Evolutionary conservation across 2,888 invertebrate species (phyloP), one percentile per base, ranked within the genome.

Genomic region (Xanthorhoe designata): DNA sequence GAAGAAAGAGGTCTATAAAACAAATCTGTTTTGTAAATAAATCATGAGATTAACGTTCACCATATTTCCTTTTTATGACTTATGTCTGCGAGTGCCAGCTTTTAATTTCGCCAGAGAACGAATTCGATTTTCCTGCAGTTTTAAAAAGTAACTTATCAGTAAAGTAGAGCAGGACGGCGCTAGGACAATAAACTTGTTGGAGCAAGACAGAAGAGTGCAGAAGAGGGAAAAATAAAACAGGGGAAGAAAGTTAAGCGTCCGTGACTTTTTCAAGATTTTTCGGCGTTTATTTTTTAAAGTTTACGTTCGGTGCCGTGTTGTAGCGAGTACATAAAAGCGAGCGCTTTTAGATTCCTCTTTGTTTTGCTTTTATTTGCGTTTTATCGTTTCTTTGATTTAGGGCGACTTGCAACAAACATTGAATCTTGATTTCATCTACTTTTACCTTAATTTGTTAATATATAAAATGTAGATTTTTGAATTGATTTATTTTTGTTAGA

Each of bases 201-300:
- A 72, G 76, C 72, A 66, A 70, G 79, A 75, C 69, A 77, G 80
- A 82, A 77, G 72, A 81, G 78, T 82, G 85, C 82, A 84, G 83
- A 84, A 87, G 86, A 91, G 91, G 92, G 91, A 91, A 91, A 89
- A 92, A 92, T 93, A 92, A 92, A 92, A 92, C 90, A 86, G 92
- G 92, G 92, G 93, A 91, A 89, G 88, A 91, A 92, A 94, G 93
- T 93, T 94, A 94, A 94, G 92, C 93, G 91, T 90, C 94, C 93
- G 93, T 94, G 94, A 94, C 94, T 93, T 93, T 71, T 92, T 91
- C 89, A 92, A 92, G 91, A 90, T 91, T 92, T 92, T 92, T 90
- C 82, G 86, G 83, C 88, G 88, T 91, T 91, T 90, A 88, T 92
- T 91, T 93, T 92, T 92, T 89, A 90, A 92, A 91, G 78, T 91